Base-by-base conservation (phyloP, 2,888 invertebrate species). In the Orchesella flavescens region DNA sequence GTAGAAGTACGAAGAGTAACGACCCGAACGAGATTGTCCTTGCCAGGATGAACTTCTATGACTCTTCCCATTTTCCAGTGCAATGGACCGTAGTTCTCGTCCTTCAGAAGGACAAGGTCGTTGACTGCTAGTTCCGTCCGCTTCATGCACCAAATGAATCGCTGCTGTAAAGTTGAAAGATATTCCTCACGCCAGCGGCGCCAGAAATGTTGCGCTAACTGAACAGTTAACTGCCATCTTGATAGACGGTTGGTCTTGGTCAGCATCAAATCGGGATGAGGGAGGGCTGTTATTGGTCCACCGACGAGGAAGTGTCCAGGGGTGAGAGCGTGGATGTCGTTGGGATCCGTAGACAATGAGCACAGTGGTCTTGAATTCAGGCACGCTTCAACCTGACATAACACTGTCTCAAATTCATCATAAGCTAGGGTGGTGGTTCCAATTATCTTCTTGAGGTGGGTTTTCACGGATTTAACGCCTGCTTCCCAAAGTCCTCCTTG, bases 361-460 rank as follows among this genome's bases (percentile, higher is more conserved):
- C n/a, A n/a, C n/a, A n/a, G n/a, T n/a, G n/a, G n/a, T n/a, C 5
- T 69, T n/a, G 89, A 89, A 71, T 90, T 89, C 0, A 89, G 71
- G 17, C 88, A 86, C 0, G 88, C 87, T 84, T 90, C 89, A 43
- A 90, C 88, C 85, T 89, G 89, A 21, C 86, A 86, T 19, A 89
- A 7, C n/a, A n/a, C n/a, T n/a, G n/a, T n/a, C n/a, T n/a, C n/a
- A n/a, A n/a, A n/a, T n/a, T n/a, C n/a, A n/a, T 44, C 44, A 3
- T 12, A 17, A 3, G 66, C 66, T 4, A 44, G 7, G 9, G n/a
- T 10, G 12, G 34, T 43, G 43, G n/a, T 12, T 7, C 34, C 17
- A 3, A n/a, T 12, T n/a, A 10, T 12, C 4, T 66, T 44, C n/a
- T n/a, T n/a, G n/a, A n/a, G n/a, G n/a, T n/a, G n/a, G n/a, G n/a